These are phyloP conservation scores for Oophaga sylvatica DNA, from an alignment of 2,797 vertebrate species.

Conservation along the genomic window DNA sequence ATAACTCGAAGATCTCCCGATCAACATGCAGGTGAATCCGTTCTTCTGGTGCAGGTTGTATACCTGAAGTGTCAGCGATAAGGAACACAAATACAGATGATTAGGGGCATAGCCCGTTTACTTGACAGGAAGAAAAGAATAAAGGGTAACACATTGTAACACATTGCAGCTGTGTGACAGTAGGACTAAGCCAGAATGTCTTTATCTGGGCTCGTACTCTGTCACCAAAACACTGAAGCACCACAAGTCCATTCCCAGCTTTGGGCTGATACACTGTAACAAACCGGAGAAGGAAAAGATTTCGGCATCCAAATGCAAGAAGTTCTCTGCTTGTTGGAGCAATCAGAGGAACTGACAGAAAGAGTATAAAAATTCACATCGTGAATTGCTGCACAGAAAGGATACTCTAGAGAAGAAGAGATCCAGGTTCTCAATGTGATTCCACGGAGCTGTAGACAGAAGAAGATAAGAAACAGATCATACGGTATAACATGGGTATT, in stretches of 20 bases:
- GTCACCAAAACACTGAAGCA: no score
- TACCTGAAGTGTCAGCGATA: slow-evolving; percentile 79
- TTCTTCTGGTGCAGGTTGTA: slow-evolving; percentile 99
- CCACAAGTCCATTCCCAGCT: no score
- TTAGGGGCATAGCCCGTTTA: no score
- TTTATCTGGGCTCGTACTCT: no score
- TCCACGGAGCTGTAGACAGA: slow-evolving; percentile 87
- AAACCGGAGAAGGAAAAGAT: neutral
- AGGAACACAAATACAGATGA: slow-evolving; percentile 65
- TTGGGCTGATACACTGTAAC: neutral
- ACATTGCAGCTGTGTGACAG: neutral
- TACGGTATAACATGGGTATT: neutral
- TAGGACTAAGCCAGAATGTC: no score
- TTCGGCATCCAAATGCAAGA: neutral
- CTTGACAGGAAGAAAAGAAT: no score
- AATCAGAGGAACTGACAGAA: no score
- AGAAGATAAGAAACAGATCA: neutral
- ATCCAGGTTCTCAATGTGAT: slow-evolving; percentile 98
- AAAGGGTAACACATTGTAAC: neutral
- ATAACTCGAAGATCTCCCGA: slow-evolving; percentile 97
- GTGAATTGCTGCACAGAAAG: slow-evolving; percentile 70
- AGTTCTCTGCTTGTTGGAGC: no score
- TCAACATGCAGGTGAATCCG: slow-evolving; percentile 97
- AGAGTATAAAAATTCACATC: no score
- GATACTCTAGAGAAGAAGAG: slow-evolving; percentile 99